Conservation (phyloP, 2,797 vertebrate species). For the Calcarius lapponicus region DNA sequence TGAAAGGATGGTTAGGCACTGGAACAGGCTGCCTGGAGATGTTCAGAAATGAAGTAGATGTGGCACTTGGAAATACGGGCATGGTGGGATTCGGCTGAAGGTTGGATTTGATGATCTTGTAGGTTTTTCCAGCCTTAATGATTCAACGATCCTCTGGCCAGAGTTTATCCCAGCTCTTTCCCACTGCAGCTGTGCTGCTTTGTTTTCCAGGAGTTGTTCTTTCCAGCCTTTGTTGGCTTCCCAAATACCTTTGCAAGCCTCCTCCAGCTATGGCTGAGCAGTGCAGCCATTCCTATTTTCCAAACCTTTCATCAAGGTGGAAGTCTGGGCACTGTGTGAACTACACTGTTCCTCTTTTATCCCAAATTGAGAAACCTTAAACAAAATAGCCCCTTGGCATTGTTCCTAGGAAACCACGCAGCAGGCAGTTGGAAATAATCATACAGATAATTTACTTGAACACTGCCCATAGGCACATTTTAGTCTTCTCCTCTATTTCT, state of each 20-base stretch:
- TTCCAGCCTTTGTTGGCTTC: background rate
- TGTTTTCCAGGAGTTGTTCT: background rate
- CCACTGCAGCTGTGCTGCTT: background rate
- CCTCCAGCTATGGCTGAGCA: background rate
- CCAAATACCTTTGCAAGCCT: background rate
- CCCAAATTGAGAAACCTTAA: slow-evolving; percentile 35
- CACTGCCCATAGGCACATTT: slow-evolving; percentile 18
- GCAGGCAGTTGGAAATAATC: slow-evolving; percentile 57
- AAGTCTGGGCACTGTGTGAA: background rate
- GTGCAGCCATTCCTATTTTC: background rate
- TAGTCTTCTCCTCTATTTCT: slow-evolving; percentile 23
- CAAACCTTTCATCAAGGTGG: background rate
- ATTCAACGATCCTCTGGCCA: background rate
- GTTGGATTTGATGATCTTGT: background rate
- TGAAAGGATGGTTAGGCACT: background rate
- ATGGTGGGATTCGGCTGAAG: background rate
- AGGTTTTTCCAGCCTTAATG: background rate
- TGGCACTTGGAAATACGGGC: background rate
- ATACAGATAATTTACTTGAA: slow-evolving; percentile 43
- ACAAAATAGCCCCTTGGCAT: slow-evolving; percentile 44
- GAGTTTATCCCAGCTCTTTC: background rate
- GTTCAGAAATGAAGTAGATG: rapidly evolving
- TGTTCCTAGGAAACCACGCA: slow-evolving; percentile 57
- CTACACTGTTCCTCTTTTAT: background rate
- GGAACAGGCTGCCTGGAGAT: background rate